Conservation (phyloP, 2,888 invertebrate species). For the Ischnura elegans region DNA sequence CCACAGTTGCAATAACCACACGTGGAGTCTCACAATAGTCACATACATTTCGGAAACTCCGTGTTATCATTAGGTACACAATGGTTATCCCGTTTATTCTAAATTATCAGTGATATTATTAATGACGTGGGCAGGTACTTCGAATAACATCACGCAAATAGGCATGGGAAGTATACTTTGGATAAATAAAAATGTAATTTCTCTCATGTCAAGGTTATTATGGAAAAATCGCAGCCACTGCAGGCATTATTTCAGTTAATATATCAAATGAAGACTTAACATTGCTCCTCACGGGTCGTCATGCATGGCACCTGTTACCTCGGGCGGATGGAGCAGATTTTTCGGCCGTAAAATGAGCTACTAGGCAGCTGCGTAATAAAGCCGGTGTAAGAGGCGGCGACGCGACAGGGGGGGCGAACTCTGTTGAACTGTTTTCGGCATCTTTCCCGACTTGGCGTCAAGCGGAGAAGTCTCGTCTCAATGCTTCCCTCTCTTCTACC, state of each 20-base stretch:
- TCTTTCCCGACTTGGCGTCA: not conserved
- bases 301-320: not conserved
- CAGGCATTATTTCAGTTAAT: not conserved
- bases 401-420: too few relatives aligned
- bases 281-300: not conserved
- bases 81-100: too few relatives aligned
- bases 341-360: not conserved
- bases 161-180: too few relatives aligned
- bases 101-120: too few relatives aligned
- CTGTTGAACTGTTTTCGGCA: not conserved
- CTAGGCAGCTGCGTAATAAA: not conserved
- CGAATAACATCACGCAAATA: too few relatives aligned
- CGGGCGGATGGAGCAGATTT: not conserved
- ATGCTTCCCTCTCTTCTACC: not conserved
- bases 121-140: too few relatives aligned
- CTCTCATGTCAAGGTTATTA: too few relatives aligned
- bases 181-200: too few relatives aligned
- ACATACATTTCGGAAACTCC: too few relatives aligned
- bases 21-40: too few relatives aligned
- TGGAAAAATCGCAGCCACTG: not conserved
- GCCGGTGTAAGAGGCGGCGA: not conserved
- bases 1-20: too few relatives aligned
- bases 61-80: too few relatives aligned
- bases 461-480: not conserved
- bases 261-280: not conserved